A percentile compares a stretch with the other conserved stretches of the same genome.
phyloP scores from a whole-genome alignment of 2,113 vertebrate species.

The Neodontobutis hainanensis region DNA sequence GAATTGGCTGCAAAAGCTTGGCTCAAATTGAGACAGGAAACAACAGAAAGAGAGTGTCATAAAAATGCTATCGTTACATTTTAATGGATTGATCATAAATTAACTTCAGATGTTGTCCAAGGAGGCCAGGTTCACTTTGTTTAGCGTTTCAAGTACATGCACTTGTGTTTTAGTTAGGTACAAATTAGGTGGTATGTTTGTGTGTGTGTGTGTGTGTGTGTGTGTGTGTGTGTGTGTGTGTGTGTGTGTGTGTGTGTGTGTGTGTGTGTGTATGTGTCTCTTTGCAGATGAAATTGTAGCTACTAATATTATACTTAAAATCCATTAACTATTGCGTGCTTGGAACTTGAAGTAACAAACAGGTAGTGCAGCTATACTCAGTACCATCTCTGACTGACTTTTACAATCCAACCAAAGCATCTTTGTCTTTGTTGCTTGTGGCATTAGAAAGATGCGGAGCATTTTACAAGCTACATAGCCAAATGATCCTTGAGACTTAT shows the following conservation, averaged over 20 bases:
- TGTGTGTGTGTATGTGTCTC: neutral
- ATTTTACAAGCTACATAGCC: slow-evolving; percentile 42
- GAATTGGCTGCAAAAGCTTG: slow-evolving; percentile 51
- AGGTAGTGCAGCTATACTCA: slow-evolving; percentile 18
- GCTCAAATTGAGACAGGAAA: slow-evolving; percentile 12
- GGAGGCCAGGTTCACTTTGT: slow-evolving; percentile 32
- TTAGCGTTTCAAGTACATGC: slow-evolving; percentile 1
- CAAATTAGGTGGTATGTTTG: too few relatives aligned
- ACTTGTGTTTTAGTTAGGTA: too few relatives aligned
- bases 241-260: too few relatives aligned
- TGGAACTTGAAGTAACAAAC: neutral
- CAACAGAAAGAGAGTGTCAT: slow-evolving; percentile 1
- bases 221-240: too few relatives aligned
- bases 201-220: too few relatives aligned
- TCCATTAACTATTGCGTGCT: neutral
- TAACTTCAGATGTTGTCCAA: slow-evolving; percentile 17
- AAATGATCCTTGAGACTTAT: slow-evolving; percentile 30
- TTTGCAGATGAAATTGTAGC: neutral
- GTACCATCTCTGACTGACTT: neutral
- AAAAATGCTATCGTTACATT: slow-evolving; percentile 12
- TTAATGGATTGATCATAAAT: slow-evolving; percentile 29
- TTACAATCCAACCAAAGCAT: slow-evolving; percentile 13
- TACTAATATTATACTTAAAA: too few relatives aligned
- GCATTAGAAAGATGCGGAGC: slow-evolving; percentile 42
- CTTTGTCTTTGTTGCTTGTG: slow-evolving; percentile 24